These are phyloP conservation scores for Seriola quinqueradiata DNA, from an alignment of 2,113 vertebrate species.

Conservation along the genomic window DNA sequence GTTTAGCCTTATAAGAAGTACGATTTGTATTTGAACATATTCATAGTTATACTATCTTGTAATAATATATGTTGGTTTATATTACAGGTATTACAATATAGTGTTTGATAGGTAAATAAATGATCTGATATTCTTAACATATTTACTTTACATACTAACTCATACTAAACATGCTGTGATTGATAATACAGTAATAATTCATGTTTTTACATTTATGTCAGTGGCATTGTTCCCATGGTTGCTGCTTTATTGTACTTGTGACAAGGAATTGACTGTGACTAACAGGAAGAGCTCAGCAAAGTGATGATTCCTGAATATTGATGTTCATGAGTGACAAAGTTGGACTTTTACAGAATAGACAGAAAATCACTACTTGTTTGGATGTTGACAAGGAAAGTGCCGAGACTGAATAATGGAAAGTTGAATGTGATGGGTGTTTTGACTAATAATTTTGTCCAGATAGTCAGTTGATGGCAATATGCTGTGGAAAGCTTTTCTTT, in stretches of 20 bases:
- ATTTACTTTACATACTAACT: slow-evolving; percentile 59
- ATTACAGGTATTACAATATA: slow-evolving; percentile 62
- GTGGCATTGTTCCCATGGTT: slow-evolving; percentile 61
- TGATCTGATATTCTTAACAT: slow-evolving; percentile 55
- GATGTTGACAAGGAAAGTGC: slow-evolving; percentile 49
- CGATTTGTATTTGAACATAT: slow-evolving; percentile 65
- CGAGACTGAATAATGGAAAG: slow-evolving; percentile 30
- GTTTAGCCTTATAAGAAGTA: slow-evolving; percentile 62
- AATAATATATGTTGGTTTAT: slow-evolving; percentile 74
- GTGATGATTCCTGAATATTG: slow-evolving; percentile 33
- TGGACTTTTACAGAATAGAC: slow-evolving; percentile 29
- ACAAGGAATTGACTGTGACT: slow-evolving; percentile 59
- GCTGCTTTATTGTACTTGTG: slow-evolving; percentile 75
- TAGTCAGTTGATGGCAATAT: slow-evolving; percentile 28
- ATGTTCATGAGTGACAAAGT: slow-evolving; percentile 27
- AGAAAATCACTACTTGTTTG: slow-evolving; percentile 19
- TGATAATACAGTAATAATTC: slow-evolving; percentile 57
- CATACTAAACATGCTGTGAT: slow-evolving; percentile 69
- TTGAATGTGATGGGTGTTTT: slow-evolving; percentile 42
- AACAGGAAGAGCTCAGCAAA: slow-evolving; percentile 47
- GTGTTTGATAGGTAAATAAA: slow-evolving; percentile 64
- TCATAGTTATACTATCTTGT: slow-evolving; percentile 61
- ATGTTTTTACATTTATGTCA: slow-evolving; percentile 49
- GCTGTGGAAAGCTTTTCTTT: slow-evolving; percentile 41
- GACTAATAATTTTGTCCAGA: slow-evolving; percentile 11